Evolutionary conservation across 2,888 invertebrate species (phyloP).

Genomic region (Melanotus villosus): DNA sequence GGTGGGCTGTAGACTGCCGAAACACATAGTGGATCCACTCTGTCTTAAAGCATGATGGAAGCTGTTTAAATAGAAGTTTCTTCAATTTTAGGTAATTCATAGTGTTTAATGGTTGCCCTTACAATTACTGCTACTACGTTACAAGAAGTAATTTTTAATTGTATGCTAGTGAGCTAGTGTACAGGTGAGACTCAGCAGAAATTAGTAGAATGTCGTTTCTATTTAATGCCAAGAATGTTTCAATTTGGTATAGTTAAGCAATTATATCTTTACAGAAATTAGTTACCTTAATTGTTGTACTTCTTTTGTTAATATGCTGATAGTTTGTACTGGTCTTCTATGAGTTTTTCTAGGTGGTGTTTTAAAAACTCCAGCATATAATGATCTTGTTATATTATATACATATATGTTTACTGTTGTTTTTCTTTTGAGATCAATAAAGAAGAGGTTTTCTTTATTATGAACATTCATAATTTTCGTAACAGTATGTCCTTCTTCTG

Average conservation of each 20-base stretch:
- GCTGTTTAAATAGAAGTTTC: not conserved
- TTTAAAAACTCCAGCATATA: not conserved
- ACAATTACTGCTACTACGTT: not conserved
- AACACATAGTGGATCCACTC: not conserved
- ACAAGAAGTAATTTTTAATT: not conserved
- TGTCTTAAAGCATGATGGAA: no score
- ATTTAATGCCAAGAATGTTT: not conserved
- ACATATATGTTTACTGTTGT: not conserved
- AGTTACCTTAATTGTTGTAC: not conserved
- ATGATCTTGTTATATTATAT: not conserved
- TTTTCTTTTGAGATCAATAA: not conserved
- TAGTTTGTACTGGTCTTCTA: not conserved
- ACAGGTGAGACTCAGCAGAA: not conserved
- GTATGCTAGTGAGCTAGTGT: no score
- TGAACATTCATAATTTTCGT: not conserved
- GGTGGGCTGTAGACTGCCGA: constrained; percentile 1
- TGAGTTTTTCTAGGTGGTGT: not conserved
- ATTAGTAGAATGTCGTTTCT: not conserved
- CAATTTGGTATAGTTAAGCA: not conserved
- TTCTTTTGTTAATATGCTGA: not conserved
- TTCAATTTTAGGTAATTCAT: constrained; percentile 8
- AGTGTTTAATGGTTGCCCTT: not conserved
- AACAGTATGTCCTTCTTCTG: constrained; percentile 5
- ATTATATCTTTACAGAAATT: constrained; percentile 1
- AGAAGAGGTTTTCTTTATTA: not conserved